Percentiles rank a stretch among this genome's conserved stretches.
These are phyloP conservation scores for Galerucella calmariensis DNA, from an alignment of 2,888 invertebrate species.

Conservation along the genomic window DNA sequence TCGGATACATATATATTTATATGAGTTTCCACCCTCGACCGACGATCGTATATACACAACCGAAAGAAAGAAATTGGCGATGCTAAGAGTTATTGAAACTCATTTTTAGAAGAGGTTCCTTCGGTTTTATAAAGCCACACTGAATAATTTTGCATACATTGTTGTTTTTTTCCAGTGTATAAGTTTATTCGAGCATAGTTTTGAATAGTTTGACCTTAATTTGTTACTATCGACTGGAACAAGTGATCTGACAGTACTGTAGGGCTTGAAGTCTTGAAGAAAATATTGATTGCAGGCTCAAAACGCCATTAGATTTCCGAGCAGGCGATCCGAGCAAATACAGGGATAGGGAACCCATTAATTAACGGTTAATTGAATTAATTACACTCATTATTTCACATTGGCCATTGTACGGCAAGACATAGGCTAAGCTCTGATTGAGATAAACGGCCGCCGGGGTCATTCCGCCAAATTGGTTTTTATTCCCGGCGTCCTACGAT, in stretches of 20 bases:
- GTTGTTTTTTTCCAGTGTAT: too few species aligned
- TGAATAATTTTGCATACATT: not conserved
- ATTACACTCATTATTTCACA: constrained; percentile 68
- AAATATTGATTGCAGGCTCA: constrained; percentile 67
- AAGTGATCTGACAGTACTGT: constrained; percentile 28
- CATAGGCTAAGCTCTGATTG: constrained; percentile 64
- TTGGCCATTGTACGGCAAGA: constrained; percentile 62
- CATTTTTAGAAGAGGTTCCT: constrained; percentile 60
- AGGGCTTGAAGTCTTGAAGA: constrained; percentile 44
- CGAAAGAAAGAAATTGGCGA: constrained; percentile 66
- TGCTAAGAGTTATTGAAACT: constrained; percentile 68
- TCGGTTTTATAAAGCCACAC: not conserved
- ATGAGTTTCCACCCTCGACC: constrained; percentile 62
- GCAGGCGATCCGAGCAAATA: constrained; percentile 64
- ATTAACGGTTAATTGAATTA: constrained; percentile 70
- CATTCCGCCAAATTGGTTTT: constrained; percentile 65
- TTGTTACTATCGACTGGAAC: constrained; percentile 33
- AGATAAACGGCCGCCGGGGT: constrained; percentile 64
- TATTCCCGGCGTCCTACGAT: constrained; percentile 51
- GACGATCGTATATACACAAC: constrained; percentile 59
- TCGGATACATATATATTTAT: constrained; percentile 64
- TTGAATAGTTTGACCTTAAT: constrained; percentile 28
- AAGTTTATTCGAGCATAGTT: not conserved
- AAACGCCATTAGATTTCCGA: constrained; percentile 64
- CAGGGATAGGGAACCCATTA: constrained; percentile 66